Conservation (phyloP, 2,888 invertebrate genomes). For the Papilio elwesi region DNA sequence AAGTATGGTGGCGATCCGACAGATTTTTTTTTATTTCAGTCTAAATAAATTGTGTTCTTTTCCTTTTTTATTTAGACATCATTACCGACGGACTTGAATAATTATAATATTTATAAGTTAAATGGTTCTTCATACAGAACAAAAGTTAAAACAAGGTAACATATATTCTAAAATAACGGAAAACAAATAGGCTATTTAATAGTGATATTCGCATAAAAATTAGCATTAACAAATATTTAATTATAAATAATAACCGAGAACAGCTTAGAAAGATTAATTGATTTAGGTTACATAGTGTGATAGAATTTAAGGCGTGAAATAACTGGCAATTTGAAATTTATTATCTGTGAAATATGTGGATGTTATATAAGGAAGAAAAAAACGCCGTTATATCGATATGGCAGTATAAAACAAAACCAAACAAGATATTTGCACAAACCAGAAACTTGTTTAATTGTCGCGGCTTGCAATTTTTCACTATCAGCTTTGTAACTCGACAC, state of each 20-base stretch:
- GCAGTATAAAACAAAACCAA: conserved; percentile 26
- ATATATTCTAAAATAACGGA: not conserved
- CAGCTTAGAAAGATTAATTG: conserved; percentile 29
- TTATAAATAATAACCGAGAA: conserved; percentile 21
- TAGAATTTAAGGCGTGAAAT: conserved; percentile 22
- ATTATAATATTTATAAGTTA: too few relatives aligned
- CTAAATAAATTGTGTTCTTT: too few relatives aligned
- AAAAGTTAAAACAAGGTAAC: not conserved
- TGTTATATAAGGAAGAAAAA: conserved; percentile 30
- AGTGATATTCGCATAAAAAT: conserved; percentile 16
- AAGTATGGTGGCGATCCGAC: too few relatives aligned
- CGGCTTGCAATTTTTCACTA: conserved; percentile 31
- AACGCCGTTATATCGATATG: conserved; percentile 32
- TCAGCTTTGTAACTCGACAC: conserved; percentile 14
- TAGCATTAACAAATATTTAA: conserved; percentile 20
- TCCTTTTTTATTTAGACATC: too few relatives aligned
- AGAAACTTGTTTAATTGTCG: conserved; percentile 24
- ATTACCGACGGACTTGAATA: too few relatives aligned
- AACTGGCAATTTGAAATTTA: conserved; percentile 28
- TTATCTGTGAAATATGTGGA: conserved; percentile 23
- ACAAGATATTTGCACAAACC: conserved; percentile 28
- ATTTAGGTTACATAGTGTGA: conserved; percentile 16
- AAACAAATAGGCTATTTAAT: conserved; percentile 17
- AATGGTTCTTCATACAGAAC: too few relatives aligned
- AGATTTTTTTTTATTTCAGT: too few relatives aligned